Evolutionary conservation across 1,140 invertebrate genomes (phyloP).

Genomic region (Pseudoatta argentina): DNA sequence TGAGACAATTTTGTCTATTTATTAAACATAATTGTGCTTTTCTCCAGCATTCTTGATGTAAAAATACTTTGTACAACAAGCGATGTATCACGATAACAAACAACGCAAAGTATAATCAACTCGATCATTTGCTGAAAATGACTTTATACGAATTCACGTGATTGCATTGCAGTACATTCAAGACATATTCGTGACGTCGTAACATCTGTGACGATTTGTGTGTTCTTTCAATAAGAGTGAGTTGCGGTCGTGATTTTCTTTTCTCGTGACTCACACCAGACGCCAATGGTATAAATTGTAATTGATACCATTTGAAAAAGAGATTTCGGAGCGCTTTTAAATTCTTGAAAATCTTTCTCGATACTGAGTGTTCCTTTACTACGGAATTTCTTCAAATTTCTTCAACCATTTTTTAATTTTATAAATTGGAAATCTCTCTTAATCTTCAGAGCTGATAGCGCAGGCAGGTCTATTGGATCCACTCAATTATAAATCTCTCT

Average conservation of each 20-base stretch:
- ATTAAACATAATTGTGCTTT: background rate
- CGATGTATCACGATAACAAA: constrained; percentile 1
- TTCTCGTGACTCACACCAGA: constrained; percentile 50
- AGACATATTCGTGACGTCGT: background rate
- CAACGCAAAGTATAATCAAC: background rate
- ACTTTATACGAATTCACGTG: background rate
- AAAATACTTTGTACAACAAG: background rate
- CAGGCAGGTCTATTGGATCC: too few relatives aligned
- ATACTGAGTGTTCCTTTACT: background rate
- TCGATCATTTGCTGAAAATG: constrained; percentile 25
- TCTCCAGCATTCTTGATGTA: background rate
- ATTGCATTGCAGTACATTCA: constrained; percentile 4
- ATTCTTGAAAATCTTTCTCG: background rate
- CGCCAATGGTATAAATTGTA: constrained; percentile 51
- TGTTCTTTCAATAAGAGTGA: constrained; percentile 58
- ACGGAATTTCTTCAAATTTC: background rate
- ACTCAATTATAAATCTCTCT: too few relatives aligned
- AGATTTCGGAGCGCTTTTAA: background rate
- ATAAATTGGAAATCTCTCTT: background rate
- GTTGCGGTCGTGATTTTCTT: constrained; percentile 59
- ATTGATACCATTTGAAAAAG: background rate
- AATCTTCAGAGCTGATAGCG: too few relatives aligned
- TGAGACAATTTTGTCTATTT: background rate
- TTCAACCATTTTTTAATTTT: background rate
- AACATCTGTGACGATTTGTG: constrained; percentile 38